Evolutionary conservation across 2,888 invertebrate genomes (phyloP).

Genomic region (Drosophila greeni): DNA sequence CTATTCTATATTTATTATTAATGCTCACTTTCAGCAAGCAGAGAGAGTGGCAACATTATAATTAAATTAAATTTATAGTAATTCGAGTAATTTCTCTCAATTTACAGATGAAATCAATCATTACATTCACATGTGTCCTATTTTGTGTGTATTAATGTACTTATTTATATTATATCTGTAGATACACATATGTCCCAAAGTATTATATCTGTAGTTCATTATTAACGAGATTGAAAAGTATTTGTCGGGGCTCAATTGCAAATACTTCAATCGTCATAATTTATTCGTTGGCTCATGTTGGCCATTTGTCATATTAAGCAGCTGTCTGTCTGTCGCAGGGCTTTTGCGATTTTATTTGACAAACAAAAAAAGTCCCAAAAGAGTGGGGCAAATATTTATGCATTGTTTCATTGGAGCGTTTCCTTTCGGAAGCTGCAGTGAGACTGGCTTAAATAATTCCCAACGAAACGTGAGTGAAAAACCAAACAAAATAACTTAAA

Average conservation of each 20-base stretch:
- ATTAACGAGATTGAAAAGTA: constrained; percentile 58
- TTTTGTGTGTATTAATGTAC: not conserved
- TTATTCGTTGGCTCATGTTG: constrained; percentile 25
- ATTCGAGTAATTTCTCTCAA: constrained; percentile 19
- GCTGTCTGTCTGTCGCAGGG: constrained; percentile 10
- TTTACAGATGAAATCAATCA: constrained; percentile 22
- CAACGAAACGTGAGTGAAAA: constrained; percentile 2
- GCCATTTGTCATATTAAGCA: constrained; percentile 25
- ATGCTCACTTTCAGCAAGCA: constrained; percentile 42
- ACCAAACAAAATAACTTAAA: constrained; percentile 11
- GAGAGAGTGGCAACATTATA: constrained; percentile 51
- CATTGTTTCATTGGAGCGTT: constrained; percentile 23
- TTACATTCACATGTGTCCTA: constrained; percentile 11
- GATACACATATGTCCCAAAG: not conserved
- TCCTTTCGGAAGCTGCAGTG: constrained; percentile 18
- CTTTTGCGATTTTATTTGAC: constrained; percentile 13
- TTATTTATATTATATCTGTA: constrained; percentile 17
- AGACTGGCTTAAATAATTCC: constrained; percentile 3
- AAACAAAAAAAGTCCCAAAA: constrained; percentile 8
- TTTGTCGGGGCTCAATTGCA: constrained; percentile 68
- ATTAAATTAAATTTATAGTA: constrained; percentile 35
- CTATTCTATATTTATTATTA: constrained; percentile 26
- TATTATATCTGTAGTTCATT: constrained; percentile 31
- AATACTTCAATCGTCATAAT: constrained; percentile 58
- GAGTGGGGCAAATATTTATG: constrained; percentile 10